Evolutionary conservation across 2,888 invertebrate species (phyloP).

Genomic region (Trichacis sp.): DNA sequence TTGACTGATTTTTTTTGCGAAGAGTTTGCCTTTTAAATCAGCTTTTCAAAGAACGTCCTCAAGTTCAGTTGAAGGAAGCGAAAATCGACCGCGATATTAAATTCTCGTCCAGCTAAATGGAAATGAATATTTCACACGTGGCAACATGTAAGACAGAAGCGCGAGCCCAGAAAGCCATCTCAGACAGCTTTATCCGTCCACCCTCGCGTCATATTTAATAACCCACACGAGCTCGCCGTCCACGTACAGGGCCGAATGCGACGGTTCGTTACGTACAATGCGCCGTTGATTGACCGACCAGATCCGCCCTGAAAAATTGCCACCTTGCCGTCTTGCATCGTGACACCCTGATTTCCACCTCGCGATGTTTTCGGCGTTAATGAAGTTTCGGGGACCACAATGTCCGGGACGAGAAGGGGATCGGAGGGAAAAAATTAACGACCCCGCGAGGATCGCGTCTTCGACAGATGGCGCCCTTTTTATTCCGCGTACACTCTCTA

Average conservation of each 20-base stretch:
- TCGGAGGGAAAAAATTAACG: slow-evolving; percentile 46
- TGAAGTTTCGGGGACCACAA: background rate
- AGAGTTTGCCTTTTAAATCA: no score
- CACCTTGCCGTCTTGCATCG: slow-evolving; percentile 31
- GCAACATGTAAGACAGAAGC: slow-evolving; percentile 12
- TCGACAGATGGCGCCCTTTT: slow-evolving; percentile 50
- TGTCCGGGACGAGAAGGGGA: background rate
- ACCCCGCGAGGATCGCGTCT: slow-evolving; percentile 56
- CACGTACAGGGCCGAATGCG: slow-evolving; percentile 46
- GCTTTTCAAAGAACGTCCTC: no score
- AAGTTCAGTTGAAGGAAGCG: no score
- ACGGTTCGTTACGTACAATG: slow-evolving; percentile 61
- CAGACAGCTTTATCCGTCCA: slow-evolving; percentile 7
- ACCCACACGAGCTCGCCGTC: slow-evolving; percentile 46
- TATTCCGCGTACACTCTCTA: slow-evolving; percentile 7
- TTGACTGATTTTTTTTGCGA: no score
- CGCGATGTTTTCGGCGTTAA: background rate
- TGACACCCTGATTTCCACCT: no score
- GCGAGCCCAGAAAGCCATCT: slow-evolving; percentile 21
- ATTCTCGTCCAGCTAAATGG: slow-evolving; percentile 26
- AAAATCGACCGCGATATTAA: slow-evolving; percentile 35
- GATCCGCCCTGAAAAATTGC: slow-evolving; percentile 58
- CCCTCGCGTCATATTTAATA: slow-evolving; percentile 28
- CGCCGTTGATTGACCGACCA: slow-evolving; percentile 60
- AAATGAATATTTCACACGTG: background rate